Conservation (phyloP, 2,113 vertebrate genomes). For the Neopipo cinnamomea region DNA sequence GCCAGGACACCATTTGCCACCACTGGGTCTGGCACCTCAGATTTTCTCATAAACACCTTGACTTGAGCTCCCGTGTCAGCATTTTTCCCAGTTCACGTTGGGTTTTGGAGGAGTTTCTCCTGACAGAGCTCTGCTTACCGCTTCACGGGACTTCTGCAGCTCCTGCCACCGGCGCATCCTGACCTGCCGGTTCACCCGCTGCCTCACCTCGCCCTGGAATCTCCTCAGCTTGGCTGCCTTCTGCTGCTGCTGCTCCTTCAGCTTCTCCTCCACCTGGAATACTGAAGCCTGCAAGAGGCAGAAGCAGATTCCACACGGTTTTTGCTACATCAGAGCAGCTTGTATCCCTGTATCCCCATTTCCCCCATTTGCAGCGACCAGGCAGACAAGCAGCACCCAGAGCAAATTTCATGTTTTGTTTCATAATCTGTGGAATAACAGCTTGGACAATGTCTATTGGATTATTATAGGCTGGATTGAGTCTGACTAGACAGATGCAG, state of each 20-base stretch:
- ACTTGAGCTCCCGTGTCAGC: too few species aligned
- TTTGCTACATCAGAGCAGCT: background rate
- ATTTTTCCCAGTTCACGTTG: fast-evolving
- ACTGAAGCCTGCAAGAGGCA: conserved; percentile 73
- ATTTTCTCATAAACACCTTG: background rate
- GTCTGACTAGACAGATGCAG: fast-evolving
- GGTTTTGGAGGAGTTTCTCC: background rate
- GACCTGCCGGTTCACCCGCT: conserved; percentile 80
- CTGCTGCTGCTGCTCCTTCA: conserved; percentile 69
- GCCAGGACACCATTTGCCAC: fast-evolving
- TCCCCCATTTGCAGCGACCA: fast-evolving
- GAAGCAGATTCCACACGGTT: background rate
- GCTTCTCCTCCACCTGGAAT: conserved; percentile 76
- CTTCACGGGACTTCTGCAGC: conserved; percentile 70
- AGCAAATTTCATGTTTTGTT: background rate
- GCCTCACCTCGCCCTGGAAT: conserved; percentile 86
- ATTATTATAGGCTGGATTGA: background rate
- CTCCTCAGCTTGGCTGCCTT: conserved; percentile 78
- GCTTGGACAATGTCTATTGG: fast-evolving
- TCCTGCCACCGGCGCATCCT: conserved; percentile 71
- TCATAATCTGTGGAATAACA: background rate
- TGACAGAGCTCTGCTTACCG: conserved; percentile 55
- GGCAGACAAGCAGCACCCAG: background rate
- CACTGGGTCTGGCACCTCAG: fast-evolving
- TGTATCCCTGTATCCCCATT: background rate